Evolutionary conservation across 2,113 vertebrate species (phyloP).

Genomic region (Corynorhinus townsendii): DNA sequence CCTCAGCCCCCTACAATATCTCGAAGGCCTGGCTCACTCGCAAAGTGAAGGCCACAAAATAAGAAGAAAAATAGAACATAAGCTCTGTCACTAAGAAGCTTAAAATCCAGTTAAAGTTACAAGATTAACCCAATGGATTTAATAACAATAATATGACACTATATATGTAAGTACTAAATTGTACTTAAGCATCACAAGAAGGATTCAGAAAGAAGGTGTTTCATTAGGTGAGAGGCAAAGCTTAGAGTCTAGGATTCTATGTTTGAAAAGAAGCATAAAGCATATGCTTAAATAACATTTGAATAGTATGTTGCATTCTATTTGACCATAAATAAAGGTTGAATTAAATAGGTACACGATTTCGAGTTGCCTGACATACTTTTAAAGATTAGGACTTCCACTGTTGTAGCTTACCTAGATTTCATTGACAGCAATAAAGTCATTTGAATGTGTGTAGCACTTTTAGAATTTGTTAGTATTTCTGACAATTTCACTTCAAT

Average conservation of each 20-base stretch:
- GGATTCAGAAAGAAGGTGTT: background rate
- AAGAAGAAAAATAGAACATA: background rate
- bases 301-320: background rate
- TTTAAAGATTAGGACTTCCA: background rate
- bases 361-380: background rate
- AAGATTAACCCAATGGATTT: background rate
- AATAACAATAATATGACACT: background rate
- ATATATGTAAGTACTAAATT: background rate
- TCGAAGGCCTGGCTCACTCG: background rate
- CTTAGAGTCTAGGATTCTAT: background rate
- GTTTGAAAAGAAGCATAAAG: background rate
- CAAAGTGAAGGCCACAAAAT: background rate
- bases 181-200: background rate
- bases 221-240: background rate
- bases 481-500: background rate
- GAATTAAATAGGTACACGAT: background rate
- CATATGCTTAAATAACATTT: background rate
- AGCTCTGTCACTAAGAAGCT: background rate
- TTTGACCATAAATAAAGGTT: background rate
- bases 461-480: background rate
- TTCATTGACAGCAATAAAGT: background rate
- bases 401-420: background rate
- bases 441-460: background rate
- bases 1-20: background rate
- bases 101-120: background rate